A percentile compares a stretch with the other conserved stretches of the same genome.
phyloP scores from a whole-genome alignment of 1,140 invertebrate species.

The Telenomus remus region DNA sequence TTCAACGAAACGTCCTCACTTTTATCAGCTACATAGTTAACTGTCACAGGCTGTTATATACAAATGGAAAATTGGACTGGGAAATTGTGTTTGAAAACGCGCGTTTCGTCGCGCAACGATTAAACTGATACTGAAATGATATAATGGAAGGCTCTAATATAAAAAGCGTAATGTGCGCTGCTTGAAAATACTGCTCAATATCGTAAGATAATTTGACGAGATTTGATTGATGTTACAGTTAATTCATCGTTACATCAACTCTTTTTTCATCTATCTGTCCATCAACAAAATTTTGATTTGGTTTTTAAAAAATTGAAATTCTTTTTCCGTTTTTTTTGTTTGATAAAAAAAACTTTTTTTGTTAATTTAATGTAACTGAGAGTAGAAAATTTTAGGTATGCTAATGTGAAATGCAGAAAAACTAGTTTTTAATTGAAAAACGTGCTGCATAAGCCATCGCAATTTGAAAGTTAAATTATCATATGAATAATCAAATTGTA shows the following conservation, averaged over 20 bases:
- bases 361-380: too few species aligned
- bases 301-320: neutral
- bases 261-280: neutral
- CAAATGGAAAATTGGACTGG: constrained; percentile 2
- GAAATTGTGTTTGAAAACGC: constrained; percentile 2
- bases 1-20: too few species aligned
- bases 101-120: constrained; percentile 18
- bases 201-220: neutral
- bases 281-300: neutral
- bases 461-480: too few species aligned
- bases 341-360: too few species aligned
- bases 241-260: neutral
- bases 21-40: constrained; percentile 6
- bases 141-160: constrained; percentile 22
- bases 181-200: neutral
- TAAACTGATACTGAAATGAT: constrained; percentile 39
- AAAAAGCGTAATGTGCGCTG: constrained; percentile 12
- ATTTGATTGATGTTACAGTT: constrained; percentile 4
- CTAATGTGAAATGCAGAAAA: neutral
- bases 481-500: too few species aligned
- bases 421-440: constrained; percentile 1
- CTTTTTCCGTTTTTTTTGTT: too few species aligned
- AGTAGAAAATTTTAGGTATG: neutral
- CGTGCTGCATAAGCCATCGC: too few species aligned
- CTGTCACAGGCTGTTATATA: neutral